These are phyloP conservation scores for Sycophaga agraensis DNA, from an alignment of 1,140 invertebrate species.

Conservation along the genomic window DNA sequence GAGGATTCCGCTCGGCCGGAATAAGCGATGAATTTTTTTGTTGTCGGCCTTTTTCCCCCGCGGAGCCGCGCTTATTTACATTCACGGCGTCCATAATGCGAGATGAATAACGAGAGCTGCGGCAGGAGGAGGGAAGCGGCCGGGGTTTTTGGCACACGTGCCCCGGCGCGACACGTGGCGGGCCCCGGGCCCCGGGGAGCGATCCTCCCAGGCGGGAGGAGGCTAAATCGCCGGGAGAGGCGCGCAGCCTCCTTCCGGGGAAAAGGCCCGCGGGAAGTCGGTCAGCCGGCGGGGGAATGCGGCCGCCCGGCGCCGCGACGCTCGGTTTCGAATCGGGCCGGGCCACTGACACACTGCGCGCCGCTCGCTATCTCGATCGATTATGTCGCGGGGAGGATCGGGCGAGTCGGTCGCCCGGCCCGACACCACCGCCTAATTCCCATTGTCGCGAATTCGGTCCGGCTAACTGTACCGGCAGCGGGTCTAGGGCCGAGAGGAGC, in stretches of 20 bases:
- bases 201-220: no score
- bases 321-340: constrained; percentile 17
- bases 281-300: background rate
- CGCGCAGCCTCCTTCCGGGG: background rate
- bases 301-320: background rate
- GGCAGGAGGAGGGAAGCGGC: constrained; percentile 17
- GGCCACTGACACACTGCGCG: constrained; percentile 21
- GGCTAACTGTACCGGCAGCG: constrained; percentile 49
- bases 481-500: constrained; percentile 8
- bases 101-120: no score
- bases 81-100: no score
- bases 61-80: background rate
- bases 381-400: background rate
- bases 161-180: no score
- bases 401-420: background rate
- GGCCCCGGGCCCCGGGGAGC: no score
- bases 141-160: no score
- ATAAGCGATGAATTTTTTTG: no score
- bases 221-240: background rate
- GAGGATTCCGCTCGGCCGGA: no score
- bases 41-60: constrained; percentile 4
- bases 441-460: constrained; percentile 57
- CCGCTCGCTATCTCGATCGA: background rate
- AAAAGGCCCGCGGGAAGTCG: background rate
- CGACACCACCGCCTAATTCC: background rate